Conservation (phyloP, 2,797 vertebrate species). For the Champsocephalus gunnari region DNA sequence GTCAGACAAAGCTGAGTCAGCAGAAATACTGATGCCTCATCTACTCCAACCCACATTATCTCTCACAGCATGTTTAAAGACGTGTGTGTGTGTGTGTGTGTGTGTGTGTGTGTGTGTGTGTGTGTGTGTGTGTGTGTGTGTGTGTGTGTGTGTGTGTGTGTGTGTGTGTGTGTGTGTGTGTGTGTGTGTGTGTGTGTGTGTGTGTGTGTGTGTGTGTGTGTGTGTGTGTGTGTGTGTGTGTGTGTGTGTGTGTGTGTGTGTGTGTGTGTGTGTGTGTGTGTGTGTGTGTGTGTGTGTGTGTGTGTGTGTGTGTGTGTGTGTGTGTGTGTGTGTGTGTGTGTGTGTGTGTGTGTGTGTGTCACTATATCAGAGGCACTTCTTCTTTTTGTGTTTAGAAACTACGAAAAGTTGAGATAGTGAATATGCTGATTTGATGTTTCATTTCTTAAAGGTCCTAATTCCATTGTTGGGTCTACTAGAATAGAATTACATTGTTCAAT, state of each 20-base stretch:
- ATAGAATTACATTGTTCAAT: too few species aligned
- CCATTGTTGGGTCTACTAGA: too few species aligned
- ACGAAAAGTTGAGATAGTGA: constrained; percentile 21
- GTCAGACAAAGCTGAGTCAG: constrained; percentile 42
- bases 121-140: constrained; percentile 6
- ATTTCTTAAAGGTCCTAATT: background rate
- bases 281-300: constrained; percentile 7
- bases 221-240: constrained; percentile 9
- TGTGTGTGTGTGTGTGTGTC: constrained; percentile 2
- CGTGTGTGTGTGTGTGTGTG: constrained; percentile 21
- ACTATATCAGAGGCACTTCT: constrained; percentile 8
- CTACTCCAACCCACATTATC: constrained; percentile 44
- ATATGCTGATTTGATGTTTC: constrained; percentile 16
- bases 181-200: constrained; percentile 12
- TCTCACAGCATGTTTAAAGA: constrained; percentile 55
- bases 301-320: background rate
- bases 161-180: background rate
- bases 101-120: constrained; percentile 12
- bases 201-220: background rate
- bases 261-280: background rate
- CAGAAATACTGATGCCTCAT: constrained; percentile 55
- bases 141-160: constrained; percentile 11
- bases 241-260: constrained; percentile 24
- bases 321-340: background rate
- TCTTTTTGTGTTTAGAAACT: constrained; percentile 20